Evolutionary conservation across 2,888 invertebrate genomes (phyloP), one percentile per base, ranked within the genome.

Genomic region (Metacarcinus magister): DNA sequence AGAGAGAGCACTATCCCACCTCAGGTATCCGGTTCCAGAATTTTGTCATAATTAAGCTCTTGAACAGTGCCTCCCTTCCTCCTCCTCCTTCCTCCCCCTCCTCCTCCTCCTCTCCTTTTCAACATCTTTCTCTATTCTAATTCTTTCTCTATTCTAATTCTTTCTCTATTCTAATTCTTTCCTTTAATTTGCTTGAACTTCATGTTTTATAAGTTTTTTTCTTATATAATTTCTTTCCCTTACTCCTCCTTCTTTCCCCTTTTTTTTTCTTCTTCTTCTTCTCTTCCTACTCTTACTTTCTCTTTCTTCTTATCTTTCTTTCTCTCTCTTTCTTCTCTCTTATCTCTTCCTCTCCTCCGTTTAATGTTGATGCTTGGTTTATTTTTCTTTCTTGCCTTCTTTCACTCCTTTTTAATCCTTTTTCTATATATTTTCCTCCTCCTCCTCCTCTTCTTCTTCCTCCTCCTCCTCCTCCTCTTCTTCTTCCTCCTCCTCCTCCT

Each of bases 51-150:
- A 39, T 44, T 39, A 90, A 39, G 16, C 39, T 23, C 44, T 44
- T 90, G 44, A 44, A 90, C 44, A 90, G 5, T 67, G 23, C 67
- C n/a, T n/a, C n/a, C n/a, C n/a, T n/a, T 67, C 67, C 23, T 67
- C 67, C 67, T 90, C 39, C 23, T 44, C 44, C n/a, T 5, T 67
- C n/a, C 67, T 67, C 67, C 67, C n/a, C 90, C 46, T 46, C 46
- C 43, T 90, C 90, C 23, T 46, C 46, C 90, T 90, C 90, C 46
- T 46, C 28, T 90, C 90, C 46, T 46, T 13, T 43, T 90, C 90
- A 3, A 23, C 46, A 7, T 90, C 90, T 13, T 23, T 19, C 67
- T 67, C n/a, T n/a, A n/a, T 19, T n/a, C 67, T 23, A 5, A 1
- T 7, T 60, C 60, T 16, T 60, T 16, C 60, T 60, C 90, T 28